Conservation (phyloP, 2,113 vertebrate species). For the Hucho hucho region DNA sequence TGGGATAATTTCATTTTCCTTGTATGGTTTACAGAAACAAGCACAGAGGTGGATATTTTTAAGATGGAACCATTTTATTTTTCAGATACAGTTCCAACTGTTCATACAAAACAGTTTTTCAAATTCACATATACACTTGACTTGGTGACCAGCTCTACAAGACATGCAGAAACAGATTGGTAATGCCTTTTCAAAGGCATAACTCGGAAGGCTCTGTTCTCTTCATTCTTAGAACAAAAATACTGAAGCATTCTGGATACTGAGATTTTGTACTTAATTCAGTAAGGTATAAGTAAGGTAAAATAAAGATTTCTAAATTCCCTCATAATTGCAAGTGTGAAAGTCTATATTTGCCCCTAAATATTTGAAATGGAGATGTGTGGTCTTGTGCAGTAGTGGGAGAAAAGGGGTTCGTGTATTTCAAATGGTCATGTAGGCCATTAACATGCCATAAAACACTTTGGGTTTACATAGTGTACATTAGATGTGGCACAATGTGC, state of each 20-base stretch:
- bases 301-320: neutral
- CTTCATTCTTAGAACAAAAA: neutral
- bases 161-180: neutral
- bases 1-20: neutral
- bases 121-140: conserved; percentile 7
- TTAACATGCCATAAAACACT: neutral
- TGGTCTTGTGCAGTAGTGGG: neutral
- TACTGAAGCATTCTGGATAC: neutral
- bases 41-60: neutral
- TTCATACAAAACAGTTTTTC: conserved; percentile 41
- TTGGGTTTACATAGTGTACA: neutral
- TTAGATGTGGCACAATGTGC: neutral
- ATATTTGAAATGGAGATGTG: neutral
- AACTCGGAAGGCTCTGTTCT: neutral
- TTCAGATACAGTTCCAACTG: conserved; percentile 3
- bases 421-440: neutral
- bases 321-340: neutral
- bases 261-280: neutral
- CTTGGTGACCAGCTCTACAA: neutral
- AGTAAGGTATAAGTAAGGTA: neutral
- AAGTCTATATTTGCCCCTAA: neutral
- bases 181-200: conserved; percentile 23
- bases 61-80: neutral
- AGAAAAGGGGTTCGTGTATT: neutral
- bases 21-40: neutral